phyloP scores from a whole-genome alignment of 2,113 vertebrate genomes.

The Seriola dumerili region DNA sequence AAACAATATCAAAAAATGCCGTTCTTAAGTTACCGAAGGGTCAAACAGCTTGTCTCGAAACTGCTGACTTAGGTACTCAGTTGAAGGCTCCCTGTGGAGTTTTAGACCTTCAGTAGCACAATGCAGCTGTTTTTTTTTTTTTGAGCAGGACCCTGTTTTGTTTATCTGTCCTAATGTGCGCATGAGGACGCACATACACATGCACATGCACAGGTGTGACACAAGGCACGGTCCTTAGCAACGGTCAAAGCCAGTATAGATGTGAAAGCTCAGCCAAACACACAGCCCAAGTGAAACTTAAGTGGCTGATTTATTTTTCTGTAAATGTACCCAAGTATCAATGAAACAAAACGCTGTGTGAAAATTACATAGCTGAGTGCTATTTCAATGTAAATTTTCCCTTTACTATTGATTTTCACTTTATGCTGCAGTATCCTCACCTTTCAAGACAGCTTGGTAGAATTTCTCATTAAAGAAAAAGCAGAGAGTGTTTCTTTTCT shows the following conservation, averaged over 20 bases:
- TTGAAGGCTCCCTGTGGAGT: too few species aligned
- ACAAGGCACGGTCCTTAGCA: not conserved
- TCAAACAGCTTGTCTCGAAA: too few species aligned
- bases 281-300: not conserved
- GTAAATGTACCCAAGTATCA: slow-evolving; percentile 3
- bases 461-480: not conserved
- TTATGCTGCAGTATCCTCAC: not conserved
- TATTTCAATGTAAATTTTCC: slow-evolving; percentile 11
- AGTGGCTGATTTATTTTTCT: slow-evolving; percentile 6
- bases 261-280: not conserved
- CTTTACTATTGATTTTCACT: slow-evolving; percentile 19
- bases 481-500: not conserved
- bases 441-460: not conserved
- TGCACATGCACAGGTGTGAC: too few species aligned
- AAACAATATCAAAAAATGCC: too few species aligned
- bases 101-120: too few species aligned
- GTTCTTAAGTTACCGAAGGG: too few species aligned
- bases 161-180: too few species aligned
- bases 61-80: too few species aligned
- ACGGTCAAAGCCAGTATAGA: not conserved
- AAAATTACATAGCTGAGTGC: not conserved
- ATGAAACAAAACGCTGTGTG: slow-evolving; percentile 11
- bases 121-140: too few species aligned
- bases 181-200: not conserved
- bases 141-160: too few species aligned